Conservation (phyloP, 2,888 invertebrate genomes). For the Athetis lepigone region DNA sequence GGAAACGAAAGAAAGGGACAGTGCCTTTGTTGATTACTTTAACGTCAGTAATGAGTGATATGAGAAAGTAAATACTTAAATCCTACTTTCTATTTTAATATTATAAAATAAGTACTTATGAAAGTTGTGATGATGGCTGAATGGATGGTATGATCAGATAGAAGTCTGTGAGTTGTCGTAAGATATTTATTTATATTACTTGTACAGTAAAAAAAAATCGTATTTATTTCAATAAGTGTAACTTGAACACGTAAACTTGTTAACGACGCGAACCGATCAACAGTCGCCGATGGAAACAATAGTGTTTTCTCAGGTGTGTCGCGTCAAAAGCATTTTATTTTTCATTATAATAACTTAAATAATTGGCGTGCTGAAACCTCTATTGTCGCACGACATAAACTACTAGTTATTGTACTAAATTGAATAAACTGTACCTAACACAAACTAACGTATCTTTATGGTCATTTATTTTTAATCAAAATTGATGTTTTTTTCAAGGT, state of each 20-base stretch:
- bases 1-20: not conserved
- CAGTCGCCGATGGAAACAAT: conserved; percentile 53
- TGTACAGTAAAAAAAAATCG: not conserved
- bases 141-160: too few relatives aligned
- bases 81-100: too few relatives aligned
- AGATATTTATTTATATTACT: too few relatives aligned
- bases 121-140: too few relatives aligned
- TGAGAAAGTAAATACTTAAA: too few relatives aligned
- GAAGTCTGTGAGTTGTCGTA: too few relatives aligned
- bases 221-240: not conserved
- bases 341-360: conserved; percentile 30
- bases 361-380: conserved; percentile 26
- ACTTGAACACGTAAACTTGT: conserved; percentile 9
- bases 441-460: not conserved
- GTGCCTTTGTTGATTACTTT: not conserved
- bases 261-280: conserved; percentile 16
- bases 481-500: too few relatives aligned
- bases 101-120: too few relatives aligned
- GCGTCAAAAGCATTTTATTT: conserved; percentile 47
- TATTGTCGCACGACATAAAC: conserved; percentile 5
- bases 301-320: conserved; percentile 61
- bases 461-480: too few relatives aligned
- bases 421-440: conserved; percentile 1
- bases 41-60: too few relatives aligned
- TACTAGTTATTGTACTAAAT: conserved; percentile 3